phyloP scores from a whole-genome alignment of 2,888 invertebrate genomes.

The Ashinkailepas kermadecensis region DNA sequence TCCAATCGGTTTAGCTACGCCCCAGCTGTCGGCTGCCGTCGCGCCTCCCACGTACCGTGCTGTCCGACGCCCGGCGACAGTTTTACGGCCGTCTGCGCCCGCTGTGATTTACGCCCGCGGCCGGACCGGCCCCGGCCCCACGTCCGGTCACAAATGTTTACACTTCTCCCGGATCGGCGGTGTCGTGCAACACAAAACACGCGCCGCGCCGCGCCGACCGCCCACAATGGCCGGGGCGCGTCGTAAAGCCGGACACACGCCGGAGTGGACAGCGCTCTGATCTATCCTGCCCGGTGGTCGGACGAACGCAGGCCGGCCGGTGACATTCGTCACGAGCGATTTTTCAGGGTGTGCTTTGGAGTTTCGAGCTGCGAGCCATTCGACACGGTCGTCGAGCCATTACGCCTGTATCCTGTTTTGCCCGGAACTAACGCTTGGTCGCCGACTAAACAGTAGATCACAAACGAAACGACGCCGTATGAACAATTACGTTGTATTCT shows the following conservation, averaged over 20 bases:
- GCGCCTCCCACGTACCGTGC: neutral
- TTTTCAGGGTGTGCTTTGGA: neutral
- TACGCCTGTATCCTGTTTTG: no score
- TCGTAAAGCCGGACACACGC: neutral
- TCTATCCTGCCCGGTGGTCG: neutral
- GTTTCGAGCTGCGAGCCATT: no score
- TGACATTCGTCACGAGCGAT: neutral
- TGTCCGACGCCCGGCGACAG: neutral
- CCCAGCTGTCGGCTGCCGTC: neutral
- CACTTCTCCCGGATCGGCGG: neutral
- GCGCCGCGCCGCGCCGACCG: neutral
- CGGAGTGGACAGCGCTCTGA: neutral
- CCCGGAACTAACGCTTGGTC: no score
- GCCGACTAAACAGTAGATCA: no score
- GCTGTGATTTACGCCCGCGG: neutral
- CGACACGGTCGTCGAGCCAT: no score
- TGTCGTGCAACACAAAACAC: conserved; percentile 9
- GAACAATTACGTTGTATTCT: no score
- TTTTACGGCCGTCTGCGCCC: neutral
- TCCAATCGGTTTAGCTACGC: neutral
- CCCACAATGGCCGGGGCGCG: neutral
- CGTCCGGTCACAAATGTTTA: conserved; percentile 7
- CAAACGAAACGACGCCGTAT: no score
- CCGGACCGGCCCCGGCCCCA: neutral
- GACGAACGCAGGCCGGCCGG: neutral